Evolutionary conservation across 2,888 invertebrate species (phyloP).

Genomic region (Zhuqinia jingwanae): DNA sequence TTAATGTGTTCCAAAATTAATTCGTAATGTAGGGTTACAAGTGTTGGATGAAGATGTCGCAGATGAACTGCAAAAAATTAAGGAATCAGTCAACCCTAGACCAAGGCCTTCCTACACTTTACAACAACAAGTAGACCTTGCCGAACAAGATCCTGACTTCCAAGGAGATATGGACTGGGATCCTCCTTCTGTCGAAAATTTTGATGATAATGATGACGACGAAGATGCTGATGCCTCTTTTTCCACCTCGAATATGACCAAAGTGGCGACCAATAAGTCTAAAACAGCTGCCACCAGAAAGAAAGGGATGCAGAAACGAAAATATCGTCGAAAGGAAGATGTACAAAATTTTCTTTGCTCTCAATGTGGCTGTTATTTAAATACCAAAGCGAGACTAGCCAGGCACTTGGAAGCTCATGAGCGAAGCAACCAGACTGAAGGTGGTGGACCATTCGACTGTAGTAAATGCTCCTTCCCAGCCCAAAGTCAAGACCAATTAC

Average conservation of each 20-base stretch:
- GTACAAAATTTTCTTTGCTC: background rate
- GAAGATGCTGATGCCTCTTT: background rate
- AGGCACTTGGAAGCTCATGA: slow-evolving; percentile 4
- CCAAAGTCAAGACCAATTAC: background rate
- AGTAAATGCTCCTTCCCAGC: background rate
- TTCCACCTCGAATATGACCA: too few species aligned
- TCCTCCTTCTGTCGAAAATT: background rate
- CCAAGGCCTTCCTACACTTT: too few species aligned
- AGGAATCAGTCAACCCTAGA: background rate
- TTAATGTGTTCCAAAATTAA: background rate
- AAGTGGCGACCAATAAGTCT: too few species aligned
- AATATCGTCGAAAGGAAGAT: background rate
- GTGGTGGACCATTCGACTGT: background rate
- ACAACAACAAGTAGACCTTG: too few species aligned
- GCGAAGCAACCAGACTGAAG: background rate
- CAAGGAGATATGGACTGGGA: background rate
- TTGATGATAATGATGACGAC: background rate
- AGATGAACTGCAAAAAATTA: background rate
- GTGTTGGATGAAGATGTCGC: background rate
- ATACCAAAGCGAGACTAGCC: background rate
- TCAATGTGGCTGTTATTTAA: background rate
- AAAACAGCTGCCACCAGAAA: background rate
- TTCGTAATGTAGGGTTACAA: background rate
- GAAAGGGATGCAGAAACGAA: background rate
- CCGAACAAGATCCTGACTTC: background rate